Evolutionary conservation across 2,113 vertebrate species (phyloP).

Genomic region (Verasper variegatus): DNA sequence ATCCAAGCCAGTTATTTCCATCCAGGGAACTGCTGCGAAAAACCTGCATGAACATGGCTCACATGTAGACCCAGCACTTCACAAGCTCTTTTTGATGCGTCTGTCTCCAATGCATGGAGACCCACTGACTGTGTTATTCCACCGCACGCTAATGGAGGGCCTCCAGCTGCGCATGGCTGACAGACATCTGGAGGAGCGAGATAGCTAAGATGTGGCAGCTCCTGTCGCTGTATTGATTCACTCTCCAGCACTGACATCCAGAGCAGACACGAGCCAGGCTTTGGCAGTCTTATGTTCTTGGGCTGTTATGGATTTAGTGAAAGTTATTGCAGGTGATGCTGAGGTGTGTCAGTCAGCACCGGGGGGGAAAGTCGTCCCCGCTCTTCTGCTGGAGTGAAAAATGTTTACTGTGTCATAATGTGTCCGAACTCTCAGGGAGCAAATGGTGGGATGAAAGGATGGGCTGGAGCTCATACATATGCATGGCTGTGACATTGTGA

Average conservation of each 20-base stretch:
- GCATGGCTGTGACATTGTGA: constrained; percentile 68
- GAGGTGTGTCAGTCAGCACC: constrained; percentile 35
- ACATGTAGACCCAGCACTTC: constrained; percentile 56
- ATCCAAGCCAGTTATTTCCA: constrained; percentile 60
- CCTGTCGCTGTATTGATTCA: constrained; percentile 74
- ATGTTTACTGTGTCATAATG: constrained; percentile 51
- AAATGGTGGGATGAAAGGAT: constrained; percentile 44
- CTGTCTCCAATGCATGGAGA: constrained; percentile 61
- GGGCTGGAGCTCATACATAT: constrained; percentile 66
- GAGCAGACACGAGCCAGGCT: constrained; percentile 62
- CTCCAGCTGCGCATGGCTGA: constrained; percentile 73
- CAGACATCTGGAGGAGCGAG: constrained; percentile 71
- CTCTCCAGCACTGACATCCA: constrained; percentile 65
- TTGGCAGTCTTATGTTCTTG: constrained; percentile 60
- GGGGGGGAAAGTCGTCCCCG: constrained; percentile 18
- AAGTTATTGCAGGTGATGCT: constrained; percentile 55
- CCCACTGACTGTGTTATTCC: constrained; percentile 66
- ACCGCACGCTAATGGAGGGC: constrained; percentile 67
- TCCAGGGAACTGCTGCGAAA: constrained; percentile 51
- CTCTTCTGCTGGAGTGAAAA: constrained; percentile 38
- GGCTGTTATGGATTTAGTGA: constrained; percentile 65
- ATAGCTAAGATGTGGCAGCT: constrained; percentile 69
- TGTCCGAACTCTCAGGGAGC: constrained; percentile 42
- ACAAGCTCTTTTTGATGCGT: constrained; percentile 64
- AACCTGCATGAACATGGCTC: constrained; percentile 60